phyloP scores from a whole-genome alignment of 2,113 vertebrate genomes.

The Platysternon megacephalum region DNA sequence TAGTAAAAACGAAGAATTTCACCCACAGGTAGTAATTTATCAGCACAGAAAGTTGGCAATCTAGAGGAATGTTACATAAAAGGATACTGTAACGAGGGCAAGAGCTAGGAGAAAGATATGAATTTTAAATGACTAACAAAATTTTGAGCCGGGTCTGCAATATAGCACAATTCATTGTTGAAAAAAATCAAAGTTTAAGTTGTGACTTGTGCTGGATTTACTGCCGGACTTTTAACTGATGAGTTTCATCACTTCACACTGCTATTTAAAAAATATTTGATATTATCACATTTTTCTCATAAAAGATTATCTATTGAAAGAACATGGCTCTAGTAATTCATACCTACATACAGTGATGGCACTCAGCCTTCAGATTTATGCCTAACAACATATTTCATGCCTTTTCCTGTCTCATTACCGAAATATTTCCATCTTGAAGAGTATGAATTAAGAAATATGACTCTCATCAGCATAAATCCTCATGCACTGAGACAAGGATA shows the following conservation, averaged over 20 bases:
- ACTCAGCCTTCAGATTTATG: not conserved
- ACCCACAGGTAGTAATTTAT: not conserved
- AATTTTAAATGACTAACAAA: not conserved
- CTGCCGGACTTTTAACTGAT: not conserved
- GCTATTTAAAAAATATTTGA: not conserved
- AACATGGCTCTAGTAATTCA: not conserved
- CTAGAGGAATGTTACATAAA: not conserved
- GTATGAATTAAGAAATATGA: not conserved
- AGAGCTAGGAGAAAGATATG: not conserved
- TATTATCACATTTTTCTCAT: not conserved
- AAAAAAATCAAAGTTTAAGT: not conserved
- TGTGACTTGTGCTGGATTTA: not conserved
- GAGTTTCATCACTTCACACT: no score
- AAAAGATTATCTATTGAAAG: not conserved
- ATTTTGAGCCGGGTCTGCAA: not conserved
- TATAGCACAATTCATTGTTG: not conserved
- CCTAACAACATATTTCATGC: not conserved
- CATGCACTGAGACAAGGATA: not conserved
- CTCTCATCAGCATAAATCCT: not conserved
- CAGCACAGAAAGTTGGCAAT: not conserved
- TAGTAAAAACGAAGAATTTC: not conserved
- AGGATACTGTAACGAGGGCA: not conserved
- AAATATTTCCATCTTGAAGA: fast-evolving
- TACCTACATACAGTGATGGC: not conserved
- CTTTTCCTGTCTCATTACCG: not conserved